Evolutionary conservation across 2,797 vertebrate genomes (phyloP).

Genomic region (Schizopygopsis malacanthus): DNA sequence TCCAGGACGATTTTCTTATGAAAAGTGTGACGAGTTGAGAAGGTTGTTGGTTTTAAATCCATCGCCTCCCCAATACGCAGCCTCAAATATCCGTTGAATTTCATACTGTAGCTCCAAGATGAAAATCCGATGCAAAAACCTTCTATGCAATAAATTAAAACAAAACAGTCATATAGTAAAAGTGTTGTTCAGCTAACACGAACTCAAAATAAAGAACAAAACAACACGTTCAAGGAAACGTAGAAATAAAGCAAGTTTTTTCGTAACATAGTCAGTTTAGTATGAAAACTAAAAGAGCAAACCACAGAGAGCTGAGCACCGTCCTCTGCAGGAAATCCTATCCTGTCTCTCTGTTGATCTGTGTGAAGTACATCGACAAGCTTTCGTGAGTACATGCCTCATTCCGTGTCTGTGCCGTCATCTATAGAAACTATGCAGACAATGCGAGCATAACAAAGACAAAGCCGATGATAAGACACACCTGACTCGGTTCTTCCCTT

Average conservation of each 20-base stretch:
- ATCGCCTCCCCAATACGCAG: conserved; percentile 91
- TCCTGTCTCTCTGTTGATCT: neutral
- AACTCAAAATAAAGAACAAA: neutral
- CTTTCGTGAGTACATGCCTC: neutral
- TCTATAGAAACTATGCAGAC: conserved; percentile 36
- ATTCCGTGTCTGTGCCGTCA: conserved; percentile 24
- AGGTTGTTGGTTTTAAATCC: conserved; percentile 90
- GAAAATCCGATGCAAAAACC: neutral
- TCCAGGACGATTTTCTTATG: conserved; percentile 87
- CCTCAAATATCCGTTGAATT: conserved; percentile 92
- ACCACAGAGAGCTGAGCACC: neutral
- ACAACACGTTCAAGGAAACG: neutral
- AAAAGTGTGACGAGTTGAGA: conserved; percentile 88
- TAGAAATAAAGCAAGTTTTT: neutral
- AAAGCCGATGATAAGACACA: neutral
- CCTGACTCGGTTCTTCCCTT: conserved; percentile 3
- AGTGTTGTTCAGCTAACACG: neutral
- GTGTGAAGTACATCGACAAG: neutral
- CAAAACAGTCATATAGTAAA: neutral
- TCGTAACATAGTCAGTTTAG: neutral
- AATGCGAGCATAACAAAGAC: conserved; percentile 20
- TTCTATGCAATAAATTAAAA: neutral
- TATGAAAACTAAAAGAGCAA: neutral
- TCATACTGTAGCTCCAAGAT: conserved; percentile 73
- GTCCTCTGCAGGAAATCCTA: neutral